A percentile compares a stretch with the other conserved stretches of the same genome.
These are phyloP conservation scores for Siderastrea radians DNA, from an alignment of 92 coral and sea anemone species.

Conservation along the genomic window DNA sequence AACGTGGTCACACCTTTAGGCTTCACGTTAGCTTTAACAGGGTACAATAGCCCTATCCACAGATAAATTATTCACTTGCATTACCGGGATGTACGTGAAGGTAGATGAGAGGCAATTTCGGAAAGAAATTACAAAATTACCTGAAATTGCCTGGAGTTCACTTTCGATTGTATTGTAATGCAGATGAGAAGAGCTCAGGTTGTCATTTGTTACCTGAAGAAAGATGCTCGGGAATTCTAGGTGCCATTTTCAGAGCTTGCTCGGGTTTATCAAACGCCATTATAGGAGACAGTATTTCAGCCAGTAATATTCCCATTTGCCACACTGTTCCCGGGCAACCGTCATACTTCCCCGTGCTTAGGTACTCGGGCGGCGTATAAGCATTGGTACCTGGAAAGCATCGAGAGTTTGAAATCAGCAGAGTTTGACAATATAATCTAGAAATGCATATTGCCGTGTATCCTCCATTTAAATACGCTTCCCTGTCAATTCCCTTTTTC, in stretches of 20 bases:
- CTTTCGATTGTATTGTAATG: not conserved
- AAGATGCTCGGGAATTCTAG: conserved; percentile 32
- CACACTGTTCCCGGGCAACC: conserved; percentile 48
- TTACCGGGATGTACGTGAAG: too few species aligned
- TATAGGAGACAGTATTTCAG: conserved; percentile 19
- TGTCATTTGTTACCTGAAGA: conserved; percentile 17
- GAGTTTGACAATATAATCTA: not conserved
- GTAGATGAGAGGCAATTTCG: too few species aligned
- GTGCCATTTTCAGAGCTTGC: conserved; percentile 14
- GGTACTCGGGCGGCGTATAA: conserved; percentile 42
- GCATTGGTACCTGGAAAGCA: conserved; percentile 31
- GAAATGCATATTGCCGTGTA: not conserved
- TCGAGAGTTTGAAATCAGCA: not conserved
- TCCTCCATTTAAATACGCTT: too few species aligned
- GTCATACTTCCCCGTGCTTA: conserved; percentile 37
- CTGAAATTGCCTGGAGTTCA: not conserved
- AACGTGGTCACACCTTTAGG: too few species aligned
- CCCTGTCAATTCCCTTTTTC: too few species aligned
- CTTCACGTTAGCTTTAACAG: too few species aligned
- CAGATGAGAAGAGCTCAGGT: not conserved
- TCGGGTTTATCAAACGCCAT: conserved; percentile 47
- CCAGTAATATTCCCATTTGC: conserved; percentile 44
- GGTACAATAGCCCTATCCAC: too few species aligned
- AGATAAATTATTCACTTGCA: too few species aligned
- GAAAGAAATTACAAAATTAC: too few species aligned